Conservation (phyloP, 2,113 vertebrate genomes). For the Nanorana parkeri region DNA sequence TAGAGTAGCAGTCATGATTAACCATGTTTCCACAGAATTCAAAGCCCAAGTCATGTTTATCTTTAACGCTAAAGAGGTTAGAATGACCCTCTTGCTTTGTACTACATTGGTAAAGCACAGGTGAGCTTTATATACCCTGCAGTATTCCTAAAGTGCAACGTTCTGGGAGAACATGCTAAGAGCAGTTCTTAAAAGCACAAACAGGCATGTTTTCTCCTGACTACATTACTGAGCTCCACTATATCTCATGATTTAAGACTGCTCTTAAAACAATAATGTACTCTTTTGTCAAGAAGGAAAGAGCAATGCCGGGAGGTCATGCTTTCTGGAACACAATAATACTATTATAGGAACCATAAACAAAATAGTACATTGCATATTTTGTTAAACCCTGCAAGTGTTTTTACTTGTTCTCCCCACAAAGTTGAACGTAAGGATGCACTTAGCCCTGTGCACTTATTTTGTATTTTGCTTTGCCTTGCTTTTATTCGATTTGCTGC, state of each 20-base stretch:
- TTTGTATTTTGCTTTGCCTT: background rate
- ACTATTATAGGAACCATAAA: slow-evolving; percentile 37
- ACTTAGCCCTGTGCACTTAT: slow-evolving; percentile 36
- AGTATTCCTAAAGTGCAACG: too few relatives aligned
- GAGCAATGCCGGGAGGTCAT: background rate
- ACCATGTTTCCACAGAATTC: too few relatives aligned
- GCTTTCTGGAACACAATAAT: slow-evolving; percentile 3
- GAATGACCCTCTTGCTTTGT: too few relatives aligned
- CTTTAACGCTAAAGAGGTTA: too few relatives aligned
- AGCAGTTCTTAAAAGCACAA: slow-evolving; percentile 11
- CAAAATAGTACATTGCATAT: slow-evolving; percentile 40
- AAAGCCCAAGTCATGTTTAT: too few relatives aligned
- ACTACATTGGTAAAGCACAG: too few relatives aligned
- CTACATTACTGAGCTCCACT: background rate
- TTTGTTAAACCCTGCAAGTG: slow-evolving; percentile 21
- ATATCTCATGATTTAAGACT: slow-evolving; percentile 33
- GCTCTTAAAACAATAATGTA: background rate
- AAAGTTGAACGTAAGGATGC: slow-evolving; percentile 19
- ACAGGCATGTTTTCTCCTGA: slow-evolving; percentile 9
- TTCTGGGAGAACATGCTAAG: background rate
- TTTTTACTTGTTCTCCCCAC: slow-evolving; percentile 23
- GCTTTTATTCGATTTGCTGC: slow-evolving; percentile 26
- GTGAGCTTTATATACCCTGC: too few relatives aligned
- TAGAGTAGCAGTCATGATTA: too few relatives aligned
- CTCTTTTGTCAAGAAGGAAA: slow-evolving; percentile 1